A percentile compares a stretch with the other conserved stretches of the same genome.
Conservation (phyloP, 2,888 invertebrate species). For the Ectemnius continuus region DNA sequence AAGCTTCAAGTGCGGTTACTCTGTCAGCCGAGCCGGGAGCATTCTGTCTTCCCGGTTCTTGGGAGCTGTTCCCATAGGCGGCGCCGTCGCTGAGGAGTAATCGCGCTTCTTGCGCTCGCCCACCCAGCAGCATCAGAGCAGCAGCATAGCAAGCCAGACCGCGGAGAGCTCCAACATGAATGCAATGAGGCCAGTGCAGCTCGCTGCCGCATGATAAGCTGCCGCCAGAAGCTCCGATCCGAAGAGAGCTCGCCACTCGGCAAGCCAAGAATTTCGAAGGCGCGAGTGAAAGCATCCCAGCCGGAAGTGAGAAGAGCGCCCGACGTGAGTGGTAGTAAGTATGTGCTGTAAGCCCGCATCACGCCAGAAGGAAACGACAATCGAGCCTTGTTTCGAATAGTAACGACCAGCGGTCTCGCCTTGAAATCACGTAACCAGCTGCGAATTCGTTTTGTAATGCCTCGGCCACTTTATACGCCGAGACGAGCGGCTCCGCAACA, state of each 20-base stretch:
- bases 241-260: too few species aligned
- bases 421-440: slow-evolving; percentile 31
- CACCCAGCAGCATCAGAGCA: too few species aligned
- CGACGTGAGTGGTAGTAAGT: too few species aligned
- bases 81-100: too few species aligned
- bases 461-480: slow-evolving; percentile 22
- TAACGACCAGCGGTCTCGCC: slow-evolving; percentile 22
- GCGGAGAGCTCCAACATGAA: slow-evolving; percentile 12
- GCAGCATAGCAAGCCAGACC: too few species aligned
- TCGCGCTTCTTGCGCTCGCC: too few species aligned
- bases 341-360: too few species aligned
- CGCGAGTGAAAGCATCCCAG: background rate
- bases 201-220: background rate
- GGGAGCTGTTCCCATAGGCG: too few species aligned
- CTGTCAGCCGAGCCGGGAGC: too few species aligned
- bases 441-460: slow-evolving; percentile 9
- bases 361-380: too few species aligned
- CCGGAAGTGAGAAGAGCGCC: too few species aligned
- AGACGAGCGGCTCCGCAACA: background rate
- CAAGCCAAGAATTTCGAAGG: background rate
- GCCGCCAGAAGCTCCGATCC: background rate
- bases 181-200: slow-evolving; percentile 6
- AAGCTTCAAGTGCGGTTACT: slow-evolving; percentile 40
- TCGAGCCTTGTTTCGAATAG: background rate
- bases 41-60: too few species aligned